phyloP scores from a whole-genome alignment of 2,888 invertebrate genomes.

The Uropetala carovei region DNA sequence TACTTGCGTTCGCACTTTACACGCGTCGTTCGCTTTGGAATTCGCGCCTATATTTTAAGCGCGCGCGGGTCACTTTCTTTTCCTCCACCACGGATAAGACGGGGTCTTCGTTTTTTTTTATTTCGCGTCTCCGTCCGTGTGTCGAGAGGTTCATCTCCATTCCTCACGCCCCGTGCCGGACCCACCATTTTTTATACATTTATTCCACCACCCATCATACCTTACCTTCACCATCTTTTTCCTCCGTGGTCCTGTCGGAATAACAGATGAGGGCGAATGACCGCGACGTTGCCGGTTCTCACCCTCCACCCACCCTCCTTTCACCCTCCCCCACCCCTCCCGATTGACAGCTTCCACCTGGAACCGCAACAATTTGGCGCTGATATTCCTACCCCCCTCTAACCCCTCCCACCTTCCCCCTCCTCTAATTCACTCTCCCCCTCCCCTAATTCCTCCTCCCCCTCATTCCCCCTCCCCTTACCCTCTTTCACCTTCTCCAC shows the following conservation, averaged over 20 bases:
- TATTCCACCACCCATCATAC: conserved; percentile 22
- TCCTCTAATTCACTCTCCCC: background rate
- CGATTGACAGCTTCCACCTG: conserved; percentile 45
- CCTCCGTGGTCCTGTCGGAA: conserved; percentile 41
- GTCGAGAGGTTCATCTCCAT: no score
- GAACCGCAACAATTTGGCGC: conserved; percentile 18
- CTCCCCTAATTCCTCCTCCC: background rate
- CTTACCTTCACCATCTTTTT: conserved; percentile 54
- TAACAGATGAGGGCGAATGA: conserved; percentile 58
- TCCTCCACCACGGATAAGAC: no score
- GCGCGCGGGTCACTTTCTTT: no score
- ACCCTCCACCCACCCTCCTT: background rate
- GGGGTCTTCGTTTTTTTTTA: no score
- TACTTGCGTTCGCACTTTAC: no score
- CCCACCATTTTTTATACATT: conserved; percentile 11
- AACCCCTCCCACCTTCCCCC: background rate
- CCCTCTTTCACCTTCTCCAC: background rate
- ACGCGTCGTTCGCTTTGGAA: no score
- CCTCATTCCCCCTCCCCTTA: background rate
- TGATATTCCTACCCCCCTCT: background rate
- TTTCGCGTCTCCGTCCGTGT: no score
- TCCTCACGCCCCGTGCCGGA: no score
- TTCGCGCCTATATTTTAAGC: no score
- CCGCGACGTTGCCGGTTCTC: conserved; percentile 9
- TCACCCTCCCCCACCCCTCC: background rate